Percentiles rank a stretch among this genome's conserved stretches.
Conservation (phyloP, 2,888 invertebrate genomes). For the Mystacides longicornis region DNA sequence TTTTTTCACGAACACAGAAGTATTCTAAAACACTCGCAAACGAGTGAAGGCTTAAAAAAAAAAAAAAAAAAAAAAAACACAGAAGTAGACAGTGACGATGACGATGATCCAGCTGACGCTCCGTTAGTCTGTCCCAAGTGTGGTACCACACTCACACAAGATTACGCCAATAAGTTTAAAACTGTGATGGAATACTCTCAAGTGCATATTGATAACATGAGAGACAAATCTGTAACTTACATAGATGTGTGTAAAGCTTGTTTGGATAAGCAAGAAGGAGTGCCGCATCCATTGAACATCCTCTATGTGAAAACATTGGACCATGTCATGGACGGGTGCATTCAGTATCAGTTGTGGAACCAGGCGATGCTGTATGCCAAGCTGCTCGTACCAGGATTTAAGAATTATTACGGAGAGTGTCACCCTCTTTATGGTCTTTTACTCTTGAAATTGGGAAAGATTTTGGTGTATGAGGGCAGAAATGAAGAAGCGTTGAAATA, state of each 20-base stretch:
- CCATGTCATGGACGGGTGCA: constrained; percentile 72
- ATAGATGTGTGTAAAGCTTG: constrained; percentile 74
- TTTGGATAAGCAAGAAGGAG: constrained; percentile 58
- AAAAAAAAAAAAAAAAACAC: too few relatives aligned
- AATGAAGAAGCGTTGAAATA: not conserved
- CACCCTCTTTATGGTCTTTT: not conserved
- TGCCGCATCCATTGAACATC: constrained; percentile 68
- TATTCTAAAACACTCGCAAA: too few relatives aligned
- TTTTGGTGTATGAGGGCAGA: not conserved
- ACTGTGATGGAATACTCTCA: constrained; percentile 63
- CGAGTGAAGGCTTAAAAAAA: too few relatives aligned
- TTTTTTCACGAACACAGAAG: too few relatives aligned
- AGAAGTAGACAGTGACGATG: not conserved
- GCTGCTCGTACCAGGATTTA: constrained; percentile 54
- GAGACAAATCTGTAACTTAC: constrained; percentile 50
- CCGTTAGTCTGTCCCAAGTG: constrained; percentile 61
- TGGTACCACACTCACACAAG: constrained; percentile 48
- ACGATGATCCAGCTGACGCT: constrained; percentile 25
- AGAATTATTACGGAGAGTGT: not conserved
- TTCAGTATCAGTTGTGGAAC: constrained; percentile 68
- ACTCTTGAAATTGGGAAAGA: not conserved
- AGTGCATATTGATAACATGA: constrained; percentile 66
- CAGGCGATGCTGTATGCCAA: constrained; percentile 66
- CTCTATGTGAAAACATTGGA: constrained; percentile 71
- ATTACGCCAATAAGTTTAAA: constrained; percentile 52